Base-by-base conservation (phyloP, 2,113 vertebrate genomes). In the Regulus satrapa region DNA sequence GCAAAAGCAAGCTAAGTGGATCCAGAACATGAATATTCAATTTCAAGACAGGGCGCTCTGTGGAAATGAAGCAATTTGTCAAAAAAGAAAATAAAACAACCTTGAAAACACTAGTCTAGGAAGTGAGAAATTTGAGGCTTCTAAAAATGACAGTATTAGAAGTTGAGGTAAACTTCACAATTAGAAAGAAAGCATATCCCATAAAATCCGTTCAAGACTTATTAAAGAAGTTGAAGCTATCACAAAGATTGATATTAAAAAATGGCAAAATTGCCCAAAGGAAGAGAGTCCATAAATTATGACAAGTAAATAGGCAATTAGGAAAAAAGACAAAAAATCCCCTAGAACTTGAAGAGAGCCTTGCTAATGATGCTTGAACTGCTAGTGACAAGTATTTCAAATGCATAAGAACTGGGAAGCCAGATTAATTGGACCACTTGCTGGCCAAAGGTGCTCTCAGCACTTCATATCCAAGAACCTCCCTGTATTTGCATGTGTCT, bases 11-110 rank as follows among this genome's bases (percentile, higher is more conserved):
- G 51, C n/a, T 23, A 87, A 91, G 63, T 82, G 9, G 91, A 86
- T 83, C 49, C 38, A 89, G 77, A 89, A 85, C 29, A 71, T 81
- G 73, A 93, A 81, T 94, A 95, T 87, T 93, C 59, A 73, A 61
- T 94, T 93, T 91, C 46, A 62, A 71, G 69, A 92, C 63, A 67
- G 43, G 34, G 58, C 0, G 31, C 46, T 85, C 49, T 36, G 49
- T 89, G 75, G 72, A 95, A 94, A 78, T 59, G 32, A 84, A 68
- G 36, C 46, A 73, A 64, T 86, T 94, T 87, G 21, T 81, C 32
- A 78, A 55, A 82, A 92, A 69, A 46, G 12, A 82, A 81, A 91
- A 81, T 25, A 71, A 89, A 85, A 12, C 34, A 85, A 82, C 78
- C 59, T 88, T 82, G 78, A 51, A 72, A 78, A 55, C 25, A 34